Base-by-base conservation (phyloP, 2,113 vertebrate genomes). In the Pelecanus crispus region DNA sequence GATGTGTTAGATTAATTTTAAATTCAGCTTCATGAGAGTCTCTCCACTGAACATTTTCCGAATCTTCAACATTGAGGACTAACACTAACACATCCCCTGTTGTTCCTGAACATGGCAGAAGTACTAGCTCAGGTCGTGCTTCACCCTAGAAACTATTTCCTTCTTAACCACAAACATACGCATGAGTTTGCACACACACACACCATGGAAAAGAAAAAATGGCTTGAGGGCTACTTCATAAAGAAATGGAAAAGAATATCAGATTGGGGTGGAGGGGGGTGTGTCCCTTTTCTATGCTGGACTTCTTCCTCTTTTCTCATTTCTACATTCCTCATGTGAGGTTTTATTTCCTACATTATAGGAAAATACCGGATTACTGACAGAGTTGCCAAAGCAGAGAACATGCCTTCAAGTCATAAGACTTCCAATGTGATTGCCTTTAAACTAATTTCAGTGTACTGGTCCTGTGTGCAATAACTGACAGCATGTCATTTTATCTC, bases 201-300 rank as follows among this genome's bases (percentile, higher is more conserved):
- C 66, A 79, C 42, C 42, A 52, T 4, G 4, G 29, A 4, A 45
- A 53, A 77, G 4, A 7, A 89, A 88, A 91, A 56, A 20, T 31
- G 17, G 4, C 25, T 75, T 26, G 17, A 74, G 56, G 56, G 22
- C 11, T 63, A 36, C 42, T 79, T 59, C 9, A 42, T 45, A 45
- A 58, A 70, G 32, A 90, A 84, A 58, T 85, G 5, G 29, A 34
- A 88, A 86, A 61, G 4, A 72, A 32, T 11, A 81, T 86, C 47
- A 42, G 19, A 6, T 20, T n/a, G 6, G 10, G 3, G n/a, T n/a
- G n/a, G n/a, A n/a, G 5, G 38, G 13, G 7, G 6, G 3, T 5
- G 11, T 10, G 16, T 77, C 52, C n/a, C 40, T 82, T 18, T 42
- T 86, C 36, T 61, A 1, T 81, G n/a, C 45, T 78, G 72, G 11